Conservation (phyloP, 1,140 invertebrate genomes). For the Lasioglossum baleicum region DNA sequence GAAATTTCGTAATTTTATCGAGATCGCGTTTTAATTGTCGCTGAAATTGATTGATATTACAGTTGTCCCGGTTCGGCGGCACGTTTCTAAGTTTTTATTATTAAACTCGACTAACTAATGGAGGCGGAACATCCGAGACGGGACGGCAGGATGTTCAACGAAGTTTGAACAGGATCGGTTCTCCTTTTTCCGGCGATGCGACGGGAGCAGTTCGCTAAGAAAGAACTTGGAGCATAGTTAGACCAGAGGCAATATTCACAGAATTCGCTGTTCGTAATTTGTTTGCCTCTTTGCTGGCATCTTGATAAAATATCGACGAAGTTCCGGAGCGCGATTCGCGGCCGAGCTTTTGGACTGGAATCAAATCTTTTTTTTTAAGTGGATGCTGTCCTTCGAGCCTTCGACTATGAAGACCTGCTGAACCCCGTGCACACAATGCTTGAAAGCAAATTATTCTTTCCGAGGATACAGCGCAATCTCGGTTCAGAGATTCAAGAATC, state of each 20-base stretch:
- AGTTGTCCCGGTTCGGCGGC: background rate
- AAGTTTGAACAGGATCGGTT: background rate
- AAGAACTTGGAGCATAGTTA: constrained; percentile 11
- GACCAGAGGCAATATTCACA: background rate
- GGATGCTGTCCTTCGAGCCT: background rate
- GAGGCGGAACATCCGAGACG: background rate
- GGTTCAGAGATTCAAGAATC: too few relatives aligned
- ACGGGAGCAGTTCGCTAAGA: constrained; percentile 13
- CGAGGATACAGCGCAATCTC: background rate
- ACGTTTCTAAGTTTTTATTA: background rate
- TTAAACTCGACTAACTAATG: background rate
- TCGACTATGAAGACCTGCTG: background rate
- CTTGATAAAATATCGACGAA: constrained; percentile 42
- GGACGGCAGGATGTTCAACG: background rate
- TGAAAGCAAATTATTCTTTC: background rate
- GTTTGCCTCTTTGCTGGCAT: constrained; percentile 5
- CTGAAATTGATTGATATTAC: background rate
- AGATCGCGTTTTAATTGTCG: background rate
- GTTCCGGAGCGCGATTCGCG: constrained; percentile 42
- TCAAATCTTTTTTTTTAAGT: constrained; percentile 20
- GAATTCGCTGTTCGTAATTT: constrained; percentile 46
- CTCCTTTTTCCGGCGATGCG: background rate
- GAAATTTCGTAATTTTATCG: background rate
- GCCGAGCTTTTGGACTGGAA: background rate
- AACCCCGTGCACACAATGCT: background rate